Evolutionary conservation across 2,113 vertebrate genomes (phyloP).

Genomic region (Trichechus manatus): DNA sequence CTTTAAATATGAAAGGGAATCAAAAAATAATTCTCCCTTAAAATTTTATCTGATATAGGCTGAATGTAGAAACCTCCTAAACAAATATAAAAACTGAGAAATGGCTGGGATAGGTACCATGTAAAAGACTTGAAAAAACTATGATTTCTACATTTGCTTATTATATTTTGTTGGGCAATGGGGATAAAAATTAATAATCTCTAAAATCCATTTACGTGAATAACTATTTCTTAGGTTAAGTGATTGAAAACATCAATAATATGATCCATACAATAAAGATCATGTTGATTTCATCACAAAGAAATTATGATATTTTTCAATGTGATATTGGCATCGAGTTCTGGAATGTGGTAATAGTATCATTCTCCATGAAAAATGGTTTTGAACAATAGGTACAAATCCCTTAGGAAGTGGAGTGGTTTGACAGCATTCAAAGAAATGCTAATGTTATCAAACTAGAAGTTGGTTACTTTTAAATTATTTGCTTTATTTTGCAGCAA

Average conservation of each 20-base stretch:
- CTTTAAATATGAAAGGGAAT: neutral
- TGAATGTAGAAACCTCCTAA: neutral
- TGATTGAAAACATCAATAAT: neutral
- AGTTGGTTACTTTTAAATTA: neutral
- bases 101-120: rapidly evolving
- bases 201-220: neutral
- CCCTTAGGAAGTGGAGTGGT: neutral
- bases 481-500: neutral
- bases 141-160: neutral
- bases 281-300: neutral
- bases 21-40: neutral
- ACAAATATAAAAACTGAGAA: neutral
- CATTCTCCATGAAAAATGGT: neutral
- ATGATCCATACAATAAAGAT: neutral
- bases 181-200: neutral
- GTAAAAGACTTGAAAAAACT: neutral
- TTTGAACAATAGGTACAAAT: neutral
- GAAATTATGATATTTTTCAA: neutral
- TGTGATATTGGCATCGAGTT: neutral
- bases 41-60: neutral
- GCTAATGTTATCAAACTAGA: neutral
- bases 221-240: neutral
- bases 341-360: neutral
- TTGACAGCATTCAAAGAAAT: neutral
- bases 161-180: neutral